Conservation (phyloP, 2,888 invertebrate genomes). For the Zeuzera pyrina region DNA sequence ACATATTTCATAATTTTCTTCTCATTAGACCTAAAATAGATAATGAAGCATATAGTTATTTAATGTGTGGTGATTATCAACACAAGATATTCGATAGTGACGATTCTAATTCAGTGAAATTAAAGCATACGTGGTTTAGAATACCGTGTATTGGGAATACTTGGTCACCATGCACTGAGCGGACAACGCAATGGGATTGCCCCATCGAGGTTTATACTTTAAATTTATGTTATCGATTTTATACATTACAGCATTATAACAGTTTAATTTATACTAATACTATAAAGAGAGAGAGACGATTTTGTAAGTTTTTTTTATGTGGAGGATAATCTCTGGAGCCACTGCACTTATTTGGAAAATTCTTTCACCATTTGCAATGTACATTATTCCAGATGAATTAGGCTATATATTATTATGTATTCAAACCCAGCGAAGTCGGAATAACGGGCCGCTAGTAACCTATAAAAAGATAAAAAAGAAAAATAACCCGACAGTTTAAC, state of each 20-base stretch:
- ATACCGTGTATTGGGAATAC: conserved; percentile 62
- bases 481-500: no score
- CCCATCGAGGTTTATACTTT: conserved; percentile 38
- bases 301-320: no score
- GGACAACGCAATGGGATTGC: conserved; percentile 51
- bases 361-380: no score
- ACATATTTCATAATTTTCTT: no score
- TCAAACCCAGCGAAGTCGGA: no score
- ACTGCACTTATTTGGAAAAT: no score
- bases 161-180: conserved; percentile 51
- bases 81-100: conserved; percentile 28
- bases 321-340: no score
- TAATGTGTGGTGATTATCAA: conserved; percentile 57
- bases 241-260: neutral
- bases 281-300: no score
- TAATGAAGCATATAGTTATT: conserved; percentile 49
- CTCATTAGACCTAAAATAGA: conserved; percentile 47
- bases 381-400: no score
- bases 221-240: neutral
- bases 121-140: conserved; percentile 56
- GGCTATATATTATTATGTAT: no score
- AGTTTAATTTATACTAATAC: conserved; percentile 4
- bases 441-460: no score
- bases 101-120: conserved; percentile 18
- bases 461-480: no score